Evolutionary conservation across 1,140 invertebrate genomes (phyloP).

Genomic region (Apis cerana): DNA sequence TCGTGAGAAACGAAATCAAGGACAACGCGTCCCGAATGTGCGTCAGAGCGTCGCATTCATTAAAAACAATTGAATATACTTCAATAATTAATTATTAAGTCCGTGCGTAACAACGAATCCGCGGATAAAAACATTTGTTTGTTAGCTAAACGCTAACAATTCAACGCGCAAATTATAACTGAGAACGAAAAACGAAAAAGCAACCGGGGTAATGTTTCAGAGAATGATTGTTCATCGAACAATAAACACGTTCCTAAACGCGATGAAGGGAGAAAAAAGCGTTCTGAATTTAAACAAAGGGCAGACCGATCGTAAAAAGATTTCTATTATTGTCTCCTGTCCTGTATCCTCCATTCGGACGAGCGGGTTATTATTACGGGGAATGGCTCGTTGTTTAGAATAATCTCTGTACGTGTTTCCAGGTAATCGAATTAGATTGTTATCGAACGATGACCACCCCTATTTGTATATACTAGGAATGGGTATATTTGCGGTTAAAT

Average conservation of each 20-base stretch:
- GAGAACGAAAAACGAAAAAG: neutral
- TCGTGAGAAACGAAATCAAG: neutral
- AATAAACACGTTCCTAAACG: neutral
- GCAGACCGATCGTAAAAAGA: neutral
- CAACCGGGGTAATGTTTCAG: too few relatives aligned
- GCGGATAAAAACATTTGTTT: neutral
- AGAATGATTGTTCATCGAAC: neutral
- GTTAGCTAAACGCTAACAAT: neutral
- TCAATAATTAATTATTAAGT: constrained; percentile 26
- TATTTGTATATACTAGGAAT: constrained; percentile 4
- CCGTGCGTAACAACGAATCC: too few relatives aligned
- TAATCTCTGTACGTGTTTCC: constrained; percentile 9
- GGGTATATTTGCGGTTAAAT: constrained; percentile 6
- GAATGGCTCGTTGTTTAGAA: constrained; percentile 3
- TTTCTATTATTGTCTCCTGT: neutral
- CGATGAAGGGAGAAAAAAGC: too few relatives aligned
- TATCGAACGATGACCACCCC: constrained; percentile 5
- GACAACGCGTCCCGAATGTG: neutral
- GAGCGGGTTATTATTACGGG: neutral
- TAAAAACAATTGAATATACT: neutral
- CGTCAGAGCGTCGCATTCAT: neutral
- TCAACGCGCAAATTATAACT: neutral
- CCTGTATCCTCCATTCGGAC: neutral
- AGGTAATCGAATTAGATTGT: constrained; percentile 27
- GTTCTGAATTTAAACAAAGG: constrained; percentile 4